phyloP scores from a whole-genome alignment of 2,797 vertebrate genomes.

The Falco berigora region DNA sequence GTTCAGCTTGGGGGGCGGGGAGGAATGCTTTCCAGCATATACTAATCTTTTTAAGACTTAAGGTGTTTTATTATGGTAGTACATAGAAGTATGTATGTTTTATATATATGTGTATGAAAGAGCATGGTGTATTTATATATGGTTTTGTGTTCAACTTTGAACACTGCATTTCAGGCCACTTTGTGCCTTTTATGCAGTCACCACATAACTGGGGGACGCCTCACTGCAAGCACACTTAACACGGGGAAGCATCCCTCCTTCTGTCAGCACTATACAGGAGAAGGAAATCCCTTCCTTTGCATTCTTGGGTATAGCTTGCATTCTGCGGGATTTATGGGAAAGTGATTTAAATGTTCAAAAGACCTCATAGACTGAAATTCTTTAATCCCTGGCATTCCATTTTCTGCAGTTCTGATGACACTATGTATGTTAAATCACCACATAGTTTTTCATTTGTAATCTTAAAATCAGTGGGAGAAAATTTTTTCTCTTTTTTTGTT shows the following conservation, averaged over 20 bases:
- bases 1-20: neutral
- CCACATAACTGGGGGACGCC: neutral
- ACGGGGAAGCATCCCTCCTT: neutral
- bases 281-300: neutral
- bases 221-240: neutral
- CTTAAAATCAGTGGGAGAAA: neutral
- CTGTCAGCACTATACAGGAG: neutral
- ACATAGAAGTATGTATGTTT: neutral
- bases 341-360: neutral
- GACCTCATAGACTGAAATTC: neutral
- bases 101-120: neutral
- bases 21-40: neutral
- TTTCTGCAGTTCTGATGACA: neutral
- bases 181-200: neutral
- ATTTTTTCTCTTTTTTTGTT: neutral
- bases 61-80: neutral
- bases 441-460: neutral
- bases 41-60: neutral
- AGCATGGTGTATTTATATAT: neutral
- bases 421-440: neutral
- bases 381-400: neutral
- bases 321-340: neutral
- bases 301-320: neutral
- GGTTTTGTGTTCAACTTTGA: neutral
- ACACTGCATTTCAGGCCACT: neutral